Evolutionary conservation across 2,113 vertebrate genomes (phyloP).

Genomic region (Gracilinanus agilis): DNA sequence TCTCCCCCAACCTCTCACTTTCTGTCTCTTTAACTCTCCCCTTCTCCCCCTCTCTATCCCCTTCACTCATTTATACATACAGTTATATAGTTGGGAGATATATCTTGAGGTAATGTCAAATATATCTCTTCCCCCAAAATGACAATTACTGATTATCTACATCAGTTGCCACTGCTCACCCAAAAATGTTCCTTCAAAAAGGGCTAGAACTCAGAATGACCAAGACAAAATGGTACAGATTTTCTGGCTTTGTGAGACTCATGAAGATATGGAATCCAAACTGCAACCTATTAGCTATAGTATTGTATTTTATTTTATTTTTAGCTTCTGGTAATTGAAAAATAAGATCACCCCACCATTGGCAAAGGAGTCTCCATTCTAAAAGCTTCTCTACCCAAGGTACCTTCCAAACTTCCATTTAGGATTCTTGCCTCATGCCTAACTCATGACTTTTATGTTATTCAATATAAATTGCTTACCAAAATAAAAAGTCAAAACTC

Average conservation of each 20-base stretch:
- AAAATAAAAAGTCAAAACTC: neutral
- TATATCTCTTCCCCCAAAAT: neutral
- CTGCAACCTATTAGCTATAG: neutral
- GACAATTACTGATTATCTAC: neutral
- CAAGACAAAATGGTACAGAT: neutral
- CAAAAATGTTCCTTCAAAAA: neutral
- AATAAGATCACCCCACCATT: neutral
- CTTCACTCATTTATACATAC: neutral
- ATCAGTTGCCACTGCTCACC: neutral
- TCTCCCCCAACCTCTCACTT: too few species aligned
- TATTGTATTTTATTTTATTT: neutral
- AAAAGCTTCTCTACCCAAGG: neutral
- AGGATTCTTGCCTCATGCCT: neutral
- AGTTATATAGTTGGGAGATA: neutral
- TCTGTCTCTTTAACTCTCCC: too few species aligned
- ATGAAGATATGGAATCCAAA: neutral
- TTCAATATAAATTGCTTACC: neutral
- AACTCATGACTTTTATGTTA: neutral
- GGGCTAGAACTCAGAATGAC: neutral
- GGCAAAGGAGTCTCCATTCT: neutral
- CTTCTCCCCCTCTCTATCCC: too few species aligned
- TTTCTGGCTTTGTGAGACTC: neutral
- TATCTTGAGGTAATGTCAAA: neutral
- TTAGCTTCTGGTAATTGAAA: neutral
- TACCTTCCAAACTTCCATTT: neutral